phyloP scores from a whole-genome alignment of 2,797 vertebrate genomes.

The Myoxocephalus aenaeus region DNA sequence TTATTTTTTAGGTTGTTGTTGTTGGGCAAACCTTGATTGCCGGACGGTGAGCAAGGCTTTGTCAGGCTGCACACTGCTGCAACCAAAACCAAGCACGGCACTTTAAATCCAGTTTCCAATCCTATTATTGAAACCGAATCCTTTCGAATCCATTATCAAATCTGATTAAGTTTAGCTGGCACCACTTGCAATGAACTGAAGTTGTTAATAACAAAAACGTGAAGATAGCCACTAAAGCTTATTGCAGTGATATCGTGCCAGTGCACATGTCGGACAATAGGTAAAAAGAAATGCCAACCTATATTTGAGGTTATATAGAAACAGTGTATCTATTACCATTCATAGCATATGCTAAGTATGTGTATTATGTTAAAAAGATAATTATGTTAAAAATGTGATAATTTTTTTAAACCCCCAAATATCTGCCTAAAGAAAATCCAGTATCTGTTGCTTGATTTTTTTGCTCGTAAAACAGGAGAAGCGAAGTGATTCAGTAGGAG shows the following conservation, averaged over 20 bases:
- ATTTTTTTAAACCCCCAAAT: neutral
- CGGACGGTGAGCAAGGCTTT: neutral
- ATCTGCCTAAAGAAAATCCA: neutral
- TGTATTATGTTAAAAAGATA: neutral
- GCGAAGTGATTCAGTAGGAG: neutral
- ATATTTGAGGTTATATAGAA: neutral
- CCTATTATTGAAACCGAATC: slow-evolving; percentile 41
- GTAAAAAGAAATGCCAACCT: neutral
- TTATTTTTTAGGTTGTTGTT: neutral
- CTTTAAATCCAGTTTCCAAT: slow-evolving; percentile 28
- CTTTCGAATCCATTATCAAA: slow-evolving; percentile 31
- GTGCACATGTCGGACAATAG: neutral
- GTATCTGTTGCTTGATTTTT: neutral
- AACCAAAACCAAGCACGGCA: neutral
- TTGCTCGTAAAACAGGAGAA: neutral
- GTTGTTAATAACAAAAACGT: slow-evolving; percentile 30
- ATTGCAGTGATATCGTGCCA: neutral
- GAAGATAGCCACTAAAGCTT: neutral
- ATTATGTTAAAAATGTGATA: no score
- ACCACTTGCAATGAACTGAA: slow-evolving; percentile 35
- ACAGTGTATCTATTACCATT: neutral
- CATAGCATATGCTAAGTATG: neutral
- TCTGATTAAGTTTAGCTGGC: slow-evolving; percentile 26
- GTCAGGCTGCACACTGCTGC: neutral
- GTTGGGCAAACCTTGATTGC: neutral